These are phyloP conservation scores for Argyrosomus regius DNA, from an alignment of 2,797 vertebrate genomes.

Conservation along the genomic window DNA sequence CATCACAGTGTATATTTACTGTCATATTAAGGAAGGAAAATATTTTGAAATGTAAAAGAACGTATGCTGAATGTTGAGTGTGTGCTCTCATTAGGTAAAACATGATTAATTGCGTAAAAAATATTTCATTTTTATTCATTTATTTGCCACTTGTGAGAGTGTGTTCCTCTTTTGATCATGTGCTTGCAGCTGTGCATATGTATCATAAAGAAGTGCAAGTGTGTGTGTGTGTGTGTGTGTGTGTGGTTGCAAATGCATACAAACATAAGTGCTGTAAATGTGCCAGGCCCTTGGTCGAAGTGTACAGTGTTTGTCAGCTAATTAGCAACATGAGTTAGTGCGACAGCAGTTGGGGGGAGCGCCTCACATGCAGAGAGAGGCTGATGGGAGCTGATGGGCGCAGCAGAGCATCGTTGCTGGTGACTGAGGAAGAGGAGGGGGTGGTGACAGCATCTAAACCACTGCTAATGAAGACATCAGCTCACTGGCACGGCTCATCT, in stretches of 20 bases:
- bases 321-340: constrained; percentile 81
- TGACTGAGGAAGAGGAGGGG: constrained; percentile 44
- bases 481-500: constrained; percentile 48
- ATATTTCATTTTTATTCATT: neutral
- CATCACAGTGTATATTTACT: neutral
- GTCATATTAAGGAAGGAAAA: neutral
- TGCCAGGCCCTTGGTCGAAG: constrained; percentile 53
- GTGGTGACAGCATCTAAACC: constrained; percentile 62
- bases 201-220: neutral
- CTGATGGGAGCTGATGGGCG: constrained; percentile 80
- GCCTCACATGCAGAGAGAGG: constrained; percentile 62
- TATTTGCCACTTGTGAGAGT: neutral
- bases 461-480: constrained; percentile 79
- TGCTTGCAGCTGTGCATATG: neutral
- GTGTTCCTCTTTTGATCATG: neutral
- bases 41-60: neutral
- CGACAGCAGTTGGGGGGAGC: constrained; percentile 70
- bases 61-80: neutral
- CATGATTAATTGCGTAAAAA: neutral
- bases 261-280: constrained; percentile 58
- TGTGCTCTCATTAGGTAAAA: neutral
- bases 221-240: constrained; percentile 14
- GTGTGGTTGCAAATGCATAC: constrained; percentile 40
- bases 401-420: constrained; percentile 71
- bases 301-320: constrained; percentile 80